Conservation (phyloP, 2,888 invertebrate species). For the Dermolepida albohirtum region DNA sequence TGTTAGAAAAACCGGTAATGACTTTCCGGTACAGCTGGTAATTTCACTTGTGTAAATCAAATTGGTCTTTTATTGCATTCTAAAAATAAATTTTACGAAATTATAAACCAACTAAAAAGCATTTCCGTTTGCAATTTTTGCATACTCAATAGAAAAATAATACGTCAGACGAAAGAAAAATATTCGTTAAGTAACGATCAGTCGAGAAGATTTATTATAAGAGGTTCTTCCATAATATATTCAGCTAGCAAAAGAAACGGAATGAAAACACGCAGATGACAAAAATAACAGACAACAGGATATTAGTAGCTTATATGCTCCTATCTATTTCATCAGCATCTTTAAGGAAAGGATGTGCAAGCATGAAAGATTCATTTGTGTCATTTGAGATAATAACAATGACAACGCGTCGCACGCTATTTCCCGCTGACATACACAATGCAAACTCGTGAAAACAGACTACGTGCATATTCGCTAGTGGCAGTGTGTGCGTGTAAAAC, state of each 20-base stretch:
- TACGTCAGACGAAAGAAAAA: neutral
- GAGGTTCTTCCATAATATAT: constrained; percentile 7
- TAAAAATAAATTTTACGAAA: too few relatives aligned
- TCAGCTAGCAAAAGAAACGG: neutral
- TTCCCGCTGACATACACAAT: constrained; percentile 23
- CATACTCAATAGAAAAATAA: neutral
- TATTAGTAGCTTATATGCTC: constrained; percentile 20
- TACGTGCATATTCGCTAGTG: constrained; percentile 10
- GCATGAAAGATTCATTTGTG: constrained; percentile 34
- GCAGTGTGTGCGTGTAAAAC: constrained; percentile 18
- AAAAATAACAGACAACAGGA: constrained; percentile 26
- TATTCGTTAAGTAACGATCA: neutral
- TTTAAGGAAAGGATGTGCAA: constrained; percentile 6
- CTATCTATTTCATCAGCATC: constrained; percentile 13
- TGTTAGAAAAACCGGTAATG: too few relatives aligned
- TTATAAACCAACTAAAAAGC: too few relatives aligned
- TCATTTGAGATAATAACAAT: constrained; percentile 29
- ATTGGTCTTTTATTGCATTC: too few relatives aligned
- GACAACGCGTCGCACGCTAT: constrained; percentile 29
- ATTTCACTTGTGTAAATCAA: too few relatives aligned
- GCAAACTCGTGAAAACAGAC: constrained; percentile 13
- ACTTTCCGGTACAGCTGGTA: too few relatives aligned
- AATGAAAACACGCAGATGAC: constrained; percentile 5
- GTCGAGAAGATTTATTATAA: neutral
- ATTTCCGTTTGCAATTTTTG: too few relatives aligned